These are phyloP conservation scores for Amphipyra tragopoginis DNA, from an alignment of 2,888 invertebrate species.

Conservation along the genomic window DNA sequence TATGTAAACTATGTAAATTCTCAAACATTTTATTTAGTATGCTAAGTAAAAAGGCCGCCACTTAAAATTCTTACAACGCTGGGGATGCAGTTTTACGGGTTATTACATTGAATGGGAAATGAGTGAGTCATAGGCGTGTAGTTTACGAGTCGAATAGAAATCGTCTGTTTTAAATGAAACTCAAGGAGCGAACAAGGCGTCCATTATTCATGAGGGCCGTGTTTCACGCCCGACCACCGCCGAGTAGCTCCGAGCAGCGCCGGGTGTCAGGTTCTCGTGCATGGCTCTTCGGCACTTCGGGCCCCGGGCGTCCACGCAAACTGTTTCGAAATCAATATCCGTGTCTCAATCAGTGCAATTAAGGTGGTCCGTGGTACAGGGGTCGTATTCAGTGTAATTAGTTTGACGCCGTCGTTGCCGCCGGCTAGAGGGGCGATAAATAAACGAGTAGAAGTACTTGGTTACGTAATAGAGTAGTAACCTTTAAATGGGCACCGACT, in stretches of 20 bases:
- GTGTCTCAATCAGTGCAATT: conserved; percentile 89
- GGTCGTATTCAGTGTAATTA: conserved; percentile 83
- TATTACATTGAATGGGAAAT: conserved; percentile 87
- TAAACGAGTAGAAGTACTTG: conserved; percentile 69
- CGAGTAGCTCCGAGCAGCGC: conserved; percentile 54
- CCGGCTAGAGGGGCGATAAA: conserved; percentile 72
- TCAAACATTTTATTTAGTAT: conserved; percentile 69
- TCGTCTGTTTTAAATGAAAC: conserved; percentile 88
- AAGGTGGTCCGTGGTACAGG: conserved; percentile 77
- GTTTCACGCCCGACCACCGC: conserved; percentile 78
- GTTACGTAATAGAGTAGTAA: conserved; percentile 57
- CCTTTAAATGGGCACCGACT: conserved; percentile 63
- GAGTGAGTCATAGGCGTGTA: conserved; percentile 88
- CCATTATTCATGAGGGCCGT: conserved; percentile 87
- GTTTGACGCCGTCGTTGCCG: conserved; percentile 78
- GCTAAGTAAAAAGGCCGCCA: conserved; percentile 74
- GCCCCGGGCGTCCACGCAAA: conserved; percentile 69
- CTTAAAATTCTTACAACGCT: conserved; percentile 82
- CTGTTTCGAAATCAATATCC: conserved; percentile 88
- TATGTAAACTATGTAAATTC: conserved; percentile 48
- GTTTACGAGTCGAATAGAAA: conserved; percentile 88
- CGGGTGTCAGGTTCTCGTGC: conserved; percentile 42
- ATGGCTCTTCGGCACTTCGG: conserved; percentile 15
- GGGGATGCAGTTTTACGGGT: conserved; percentile 86
- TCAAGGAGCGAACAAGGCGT: conserved; percentile 86